Evolutionary conservation across 2,113 vertebrate species (phyloP), one percentile per base, ranked within the genome.

Genomic region (Prietella phreatophila): DNA sequence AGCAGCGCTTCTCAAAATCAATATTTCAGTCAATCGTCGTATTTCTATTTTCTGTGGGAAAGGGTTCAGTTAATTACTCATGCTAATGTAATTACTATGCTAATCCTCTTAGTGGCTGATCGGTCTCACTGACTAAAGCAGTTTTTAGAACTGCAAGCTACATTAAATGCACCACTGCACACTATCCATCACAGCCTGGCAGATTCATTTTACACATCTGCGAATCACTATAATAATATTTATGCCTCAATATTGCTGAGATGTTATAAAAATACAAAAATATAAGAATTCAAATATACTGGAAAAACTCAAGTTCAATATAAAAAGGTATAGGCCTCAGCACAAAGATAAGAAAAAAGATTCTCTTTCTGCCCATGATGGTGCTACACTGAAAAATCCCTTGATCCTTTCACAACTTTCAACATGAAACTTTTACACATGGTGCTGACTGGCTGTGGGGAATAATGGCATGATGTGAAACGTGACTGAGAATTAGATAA

Each of bases 171-270:
- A 76, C 47, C 69, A 89, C 80, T 58, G 69, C 56, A 86, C 76
- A 86, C 47, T 22, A 87, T 86, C 82, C 87, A 87, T 88, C 85
- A 86, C 33, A 33, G 47, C 78, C 56, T 85, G 63, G 81, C 87
- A 88, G 76, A n/a, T 85, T 84, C 33, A 90, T 90, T 86, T 90
- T 82, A 80, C 82, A 87, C 85, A 83, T 87, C 82, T 85, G 63
- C 67, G 87, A 87, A 75, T 75, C 85, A 76, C 85, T 84, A 73
- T 76, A 86, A 61, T 85, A 73, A 88, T 90, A 82, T 85, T 79
- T 71, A 47, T 14, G 81, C 81, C 75, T 58, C 60, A 76, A 86
- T 67, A 69, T 86, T 39, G 47, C 30, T 56, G 71, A 82, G 69
- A 60, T 7, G 5, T 67, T 61, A 83, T 53, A 63, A 79, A 83